A percentile compares a stretch with the other conserved stretches of the same genome.
These are phyloP conservation scores for Lycodopsis pacificus DNA, from an alignment of 2,797 vertebrate species.

Conservation along the genomic window DNA sequence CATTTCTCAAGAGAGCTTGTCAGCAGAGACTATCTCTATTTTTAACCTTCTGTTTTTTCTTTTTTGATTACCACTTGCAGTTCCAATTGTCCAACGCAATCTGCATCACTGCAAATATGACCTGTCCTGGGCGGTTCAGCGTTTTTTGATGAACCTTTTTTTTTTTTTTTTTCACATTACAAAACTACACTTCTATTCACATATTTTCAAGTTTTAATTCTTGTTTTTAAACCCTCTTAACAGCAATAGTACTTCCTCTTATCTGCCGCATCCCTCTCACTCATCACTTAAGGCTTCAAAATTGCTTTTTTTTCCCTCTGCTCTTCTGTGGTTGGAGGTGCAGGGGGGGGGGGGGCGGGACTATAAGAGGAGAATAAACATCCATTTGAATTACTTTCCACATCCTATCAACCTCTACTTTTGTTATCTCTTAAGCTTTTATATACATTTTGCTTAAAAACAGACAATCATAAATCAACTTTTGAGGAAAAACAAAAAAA, in stretches of 20 bases:
- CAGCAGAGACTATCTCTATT: constrained; percentile 75
- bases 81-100: constrained; percentile 87
- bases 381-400: constrained; percentile 61
- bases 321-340: constrained; percentile 70
- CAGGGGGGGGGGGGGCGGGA: constrained; percentile 31
- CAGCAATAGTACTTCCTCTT: constrained; percentile 83
- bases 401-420: constrained; percentile 75
- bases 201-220: constrained; percentile 88
- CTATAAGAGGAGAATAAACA: constrained; percentile 76
- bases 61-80: constrained; percentile 82
- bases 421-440: constrained; percentile 74
- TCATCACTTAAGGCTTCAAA: constrained; percentile 90
- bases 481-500: constrained; percentile 57
- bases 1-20: constrained; percentile 75
- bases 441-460: constrained; percentile 84
- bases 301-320: constrained; percentile 74
- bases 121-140: constrained; percentile 78
- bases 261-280: constrained; percentile 70
- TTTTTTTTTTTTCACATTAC: constrained; percentile 85
- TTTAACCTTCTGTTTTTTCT: constrained; percentile 64
- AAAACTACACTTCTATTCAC: constrained; percentile 90
- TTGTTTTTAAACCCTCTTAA: constrained; percentile 82
- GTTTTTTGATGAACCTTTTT: constrained; percentile 69
- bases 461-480: constrained; percentile 77
- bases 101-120: constrained; percentile 82